Percentiles rank a stretch among this genome's conserved stretches.
Conservation (phyloP, 2,888 invertebrate genomes). For the Eugnorisma glareosa region DNA sequence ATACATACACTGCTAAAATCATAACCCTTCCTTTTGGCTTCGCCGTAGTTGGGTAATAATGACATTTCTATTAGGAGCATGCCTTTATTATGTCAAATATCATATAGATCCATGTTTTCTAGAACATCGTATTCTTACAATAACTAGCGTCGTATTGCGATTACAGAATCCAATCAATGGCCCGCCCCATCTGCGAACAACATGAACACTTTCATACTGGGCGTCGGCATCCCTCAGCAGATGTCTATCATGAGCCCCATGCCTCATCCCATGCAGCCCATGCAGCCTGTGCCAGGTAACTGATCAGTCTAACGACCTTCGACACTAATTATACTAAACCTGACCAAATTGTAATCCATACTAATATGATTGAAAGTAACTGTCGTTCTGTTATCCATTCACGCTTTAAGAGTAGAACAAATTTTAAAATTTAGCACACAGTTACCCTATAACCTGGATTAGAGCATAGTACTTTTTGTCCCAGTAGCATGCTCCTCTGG, state of each 20-base stretch:
- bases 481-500: not conserved
- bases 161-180: slow-evolving; percentile 66
- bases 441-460: not conserved
- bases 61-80: not conserved
- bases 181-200: slow-evolving; percentile 58
- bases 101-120: not conserved
- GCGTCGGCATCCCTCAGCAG: slow-evolving; percentile 74
- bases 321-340: not conserved
- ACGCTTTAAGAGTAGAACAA: not conserved
- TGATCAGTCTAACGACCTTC: not conserved
- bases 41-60: too few relatives aligned
- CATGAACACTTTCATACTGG: slow-evolving; percentile 73
- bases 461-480: too few relatives aligned
- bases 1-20: too few relatives aligned
- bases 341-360: not conserved
- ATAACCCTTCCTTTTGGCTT: too few relatives aligned
- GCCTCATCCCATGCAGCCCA: slow-evolving; percentile 37
- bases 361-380: not conserved
- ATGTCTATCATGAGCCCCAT: slow-evolving; percentile 74
- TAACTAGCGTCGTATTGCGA: slow-evolving; percentile 2
- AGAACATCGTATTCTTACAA: not conserved
- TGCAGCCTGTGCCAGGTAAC: slow-evolving; percentile 75
- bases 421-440: not conserved
- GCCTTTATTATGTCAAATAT: not conserved
- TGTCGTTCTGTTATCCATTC: not conserved